Evolutionary conservation across 2,797 vertebrate genomes (phyloP).

Genomic region (Gymnothorax javanicus): DNA sequence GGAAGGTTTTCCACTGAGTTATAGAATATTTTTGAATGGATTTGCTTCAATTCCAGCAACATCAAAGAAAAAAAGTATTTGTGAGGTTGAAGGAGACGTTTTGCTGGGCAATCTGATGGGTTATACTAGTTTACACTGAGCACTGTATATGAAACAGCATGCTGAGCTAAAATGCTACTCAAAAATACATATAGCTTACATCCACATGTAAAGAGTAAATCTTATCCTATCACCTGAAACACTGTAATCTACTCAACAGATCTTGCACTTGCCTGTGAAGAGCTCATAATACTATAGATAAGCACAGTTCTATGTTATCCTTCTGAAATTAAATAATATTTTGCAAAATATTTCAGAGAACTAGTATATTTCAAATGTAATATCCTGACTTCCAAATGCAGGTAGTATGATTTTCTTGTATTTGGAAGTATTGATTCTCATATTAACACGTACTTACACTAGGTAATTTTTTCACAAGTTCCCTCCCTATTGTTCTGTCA

Average conservation of each 20-base stretch:
- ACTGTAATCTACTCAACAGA: not conserved
- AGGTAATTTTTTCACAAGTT: not conserved
- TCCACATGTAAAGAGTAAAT: no score
- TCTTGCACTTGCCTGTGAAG: not conserved
- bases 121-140: no score
- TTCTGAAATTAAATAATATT: not conserved
- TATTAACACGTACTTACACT: not conserved
- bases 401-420: not conserved
- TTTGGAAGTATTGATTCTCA: not conserved
- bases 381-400: not conserved
- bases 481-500: not conserved
- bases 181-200: no score
- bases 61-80: no score
- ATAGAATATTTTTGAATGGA: no score
- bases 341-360: not conserved
- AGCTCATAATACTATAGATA: not conserved
- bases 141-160: no score
- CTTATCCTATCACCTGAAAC: not conserved
- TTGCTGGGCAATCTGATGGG: no score
- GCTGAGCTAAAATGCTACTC: no score
- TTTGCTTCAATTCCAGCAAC: no score
- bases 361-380: no score
- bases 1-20: no score
- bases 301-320: not conserved
- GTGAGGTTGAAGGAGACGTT: no score